A percentile compares a stretch with the other conserved stretches of the same genome.
Conservation (phyloP, 2,888 invertebrate species). For the Eupithecia dodoneata region DNA sequence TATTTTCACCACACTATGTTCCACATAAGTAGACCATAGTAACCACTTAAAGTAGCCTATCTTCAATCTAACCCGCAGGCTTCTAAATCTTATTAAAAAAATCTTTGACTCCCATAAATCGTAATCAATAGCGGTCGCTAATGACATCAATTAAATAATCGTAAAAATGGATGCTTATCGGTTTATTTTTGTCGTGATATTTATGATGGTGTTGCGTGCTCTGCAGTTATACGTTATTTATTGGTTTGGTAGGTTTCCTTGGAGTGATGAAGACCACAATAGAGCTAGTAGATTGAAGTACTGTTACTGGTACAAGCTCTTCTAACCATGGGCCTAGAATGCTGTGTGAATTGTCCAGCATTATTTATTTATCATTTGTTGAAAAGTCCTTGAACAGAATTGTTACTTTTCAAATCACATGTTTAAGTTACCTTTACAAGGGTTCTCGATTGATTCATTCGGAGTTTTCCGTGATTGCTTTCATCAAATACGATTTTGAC, state of each 20-base stretch:
- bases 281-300: neutral
- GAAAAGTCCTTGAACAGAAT: no score
- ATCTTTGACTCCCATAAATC: conserved; percentile 61
- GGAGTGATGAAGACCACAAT: conserved; percentile 6
- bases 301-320: no score
- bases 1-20: no score
- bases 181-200: conserved; percentile 57
- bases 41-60: neutral
- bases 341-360: no score
- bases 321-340: no score
- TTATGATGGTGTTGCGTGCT: conserved; percentile 62
- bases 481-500: no score
- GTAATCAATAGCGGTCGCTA: conserved; percentile 71
- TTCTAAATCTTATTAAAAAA: conserved; percentile 47
- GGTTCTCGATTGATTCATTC: no score
- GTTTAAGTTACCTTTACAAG: no score
- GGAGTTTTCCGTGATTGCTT: no score
- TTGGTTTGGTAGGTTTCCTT: conserved; percentile 19
- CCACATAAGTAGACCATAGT: neutral
- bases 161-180: conserved; percentile 62
- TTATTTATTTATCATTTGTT: no score
- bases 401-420: no score
- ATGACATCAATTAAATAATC: conserved; percentile 74
- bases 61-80: conserved; percentile 20
- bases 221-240: conserved; percentile 53